These are phyloP conservation scores for Clepsis dumicolana DNA, from an alignment of 2,888 invertebrate genomes.

Conservation along the genomic window DNA sequence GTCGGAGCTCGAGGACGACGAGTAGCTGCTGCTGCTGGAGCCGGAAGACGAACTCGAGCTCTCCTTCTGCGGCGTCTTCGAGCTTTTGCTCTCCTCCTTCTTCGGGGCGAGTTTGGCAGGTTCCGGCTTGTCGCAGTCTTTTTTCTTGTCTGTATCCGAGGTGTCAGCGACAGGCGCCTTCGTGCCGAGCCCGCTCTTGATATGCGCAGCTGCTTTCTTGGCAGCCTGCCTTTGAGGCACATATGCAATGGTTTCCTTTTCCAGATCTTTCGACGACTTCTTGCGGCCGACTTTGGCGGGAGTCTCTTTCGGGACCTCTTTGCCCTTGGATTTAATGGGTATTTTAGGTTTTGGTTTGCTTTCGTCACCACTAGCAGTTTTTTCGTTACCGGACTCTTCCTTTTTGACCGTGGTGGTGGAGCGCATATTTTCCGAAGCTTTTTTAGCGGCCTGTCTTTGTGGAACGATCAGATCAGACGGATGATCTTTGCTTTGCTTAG, in stretches of 20 bases:
- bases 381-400: conserved; percentile 69
- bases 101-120: conserved; percentile 69
- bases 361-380: conserved; percentile 69
- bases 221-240: conserved; percentile 96
- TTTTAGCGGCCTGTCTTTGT: conserved; percentile 95
- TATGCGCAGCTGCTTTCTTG: conserved; percentile 96
- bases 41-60: conserved; percentile 84
- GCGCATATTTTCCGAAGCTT: conserved; percentile 95
- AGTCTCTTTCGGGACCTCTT: conserved; percentile 71
- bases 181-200: conserved; percentile 91
- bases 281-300: conserved; percentile 78
- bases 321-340: conserved; percentile 73
- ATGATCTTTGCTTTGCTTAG: conserved; percentile 81
- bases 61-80: conserved; percentile 66
- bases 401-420: conserved; percentile 86
- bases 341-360: conserved; percentile 60
- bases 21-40: conserved; percentile 84
- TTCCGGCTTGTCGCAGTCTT: conserved; percentile 69
- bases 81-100: conserved; percentile 77
- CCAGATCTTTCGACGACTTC: conserved; percentile 84
- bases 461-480: conserved; percentile 95
- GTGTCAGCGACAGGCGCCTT: conserved; percentile 75
- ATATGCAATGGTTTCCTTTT: conserved; percentile 91
- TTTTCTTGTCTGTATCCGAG: conserved; percentile 72
- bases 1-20: conserved; percentile 88